Percentiles rank a stretch among this genome's conserved stretches.
Conservation (phyloP, 2,113 vertebrate species). For the Lichenostomus cassidix region DNA sequence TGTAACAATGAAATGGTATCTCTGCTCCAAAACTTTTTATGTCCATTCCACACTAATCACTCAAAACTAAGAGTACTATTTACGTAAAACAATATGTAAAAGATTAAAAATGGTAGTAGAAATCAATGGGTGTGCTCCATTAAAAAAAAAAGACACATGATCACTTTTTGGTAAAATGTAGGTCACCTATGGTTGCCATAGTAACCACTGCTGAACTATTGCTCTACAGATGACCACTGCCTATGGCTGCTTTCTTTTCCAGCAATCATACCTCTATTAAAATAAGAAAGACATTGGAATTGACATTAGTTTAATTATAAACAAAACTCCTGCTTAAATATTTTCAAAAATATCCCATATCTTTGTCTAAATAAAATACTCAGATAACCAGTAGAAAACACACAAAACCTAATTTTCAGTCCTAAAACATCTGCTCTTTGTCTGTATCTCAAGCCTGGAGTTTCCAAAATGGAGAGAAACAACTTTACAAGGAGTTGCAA, state of each 20-base stretch:
- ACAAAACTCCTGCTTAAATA: background rate
- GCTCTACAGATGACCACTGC: constrained; percentile 22
- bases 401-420: background rate
- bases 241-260: background rate
- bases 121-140: background rate
- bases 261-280: background rate
- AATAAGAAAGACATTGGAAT: background rate
- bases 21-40: background rate
- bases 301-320: background rate
- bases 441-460: background rate
- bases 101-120: background rate
- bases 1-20: background rate
- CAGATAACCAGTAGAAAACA: background rate
- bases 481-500: background rate
- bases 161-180: constrained; percentile 30
- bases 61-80: background rate
- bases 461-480: background rate
- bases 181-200: constrained; percentile 35
- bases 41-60: background rate
- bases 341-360: background rate
- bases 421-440: background rate
- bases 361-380: background rate
- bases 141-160: background rate
- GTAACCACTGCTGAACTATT: constrained; percentile 28
- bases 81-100: background rate